A percentile compares a stretch with the other conserved stretches of the same genome.
These are phyloP conservation scores for Peromyscus melanophrys DNA, from an alignment of 2,797 vertebrate genomes.

Conservation along the genomic window DNA sequence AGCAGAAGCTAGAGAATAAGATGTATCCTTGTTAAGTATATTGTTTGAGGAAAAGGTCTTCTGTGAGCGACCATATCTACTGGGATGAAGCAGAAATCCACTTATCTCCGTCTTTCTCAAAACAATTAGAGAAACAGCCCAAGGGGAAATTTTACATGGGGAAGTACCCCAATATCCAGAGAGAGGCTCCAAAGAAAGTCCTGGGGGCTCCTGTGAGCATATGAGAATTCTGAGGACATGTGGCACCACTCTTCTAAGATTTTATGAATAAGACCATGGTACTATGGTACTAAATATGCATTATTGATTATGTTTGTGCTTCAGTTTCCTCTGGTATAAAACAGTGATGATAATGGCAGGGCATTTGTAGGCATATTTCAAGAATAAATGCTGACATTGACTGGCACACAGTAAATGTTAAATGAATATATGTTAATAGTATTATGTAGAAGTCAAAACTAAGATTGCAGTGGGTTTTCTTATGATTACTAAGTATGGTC, in stretches of 20 bases:
- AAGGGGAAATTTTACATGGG: neutral
- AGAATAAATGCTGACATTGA: neutral
- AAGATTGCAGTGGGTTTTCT: neutral
- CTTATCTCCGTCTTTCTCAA: neutral
- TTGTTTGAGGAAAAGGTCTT: neutral
- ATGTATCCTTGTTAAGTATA: neutral
- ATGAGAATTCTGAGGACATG: neutral
- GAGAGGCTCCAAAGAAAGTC: neutral
- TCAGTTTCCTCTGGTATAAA: slow-evolving; percentile 43
- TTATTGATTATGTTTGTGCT: neutral
- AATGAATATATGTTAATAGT: neutral
- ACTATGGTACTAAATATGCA: neutral
- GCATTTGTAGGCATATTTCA: neutral
- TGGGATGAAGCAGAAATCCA: neutral
- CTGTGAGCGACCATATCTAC: neutral
- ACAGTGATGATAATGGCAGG: neutral
- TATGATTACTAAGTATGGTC: neutral
- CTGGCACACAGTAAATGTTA: neutral
- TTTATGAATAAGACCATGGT: neutral
- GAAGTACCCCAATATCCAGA: neutral
- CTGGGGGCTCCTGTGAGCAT: neutral
- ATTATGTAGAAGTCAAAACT: neutral
- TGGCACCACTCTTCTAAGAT: neutral
- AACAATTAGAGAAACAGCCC: neutral
- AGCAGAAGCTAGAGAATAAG: neutral